phyloP scores from a whole-genome alignment of 2,888 invertebrate genomes.

The Amblyjoppa fuscipennis region DNA sequence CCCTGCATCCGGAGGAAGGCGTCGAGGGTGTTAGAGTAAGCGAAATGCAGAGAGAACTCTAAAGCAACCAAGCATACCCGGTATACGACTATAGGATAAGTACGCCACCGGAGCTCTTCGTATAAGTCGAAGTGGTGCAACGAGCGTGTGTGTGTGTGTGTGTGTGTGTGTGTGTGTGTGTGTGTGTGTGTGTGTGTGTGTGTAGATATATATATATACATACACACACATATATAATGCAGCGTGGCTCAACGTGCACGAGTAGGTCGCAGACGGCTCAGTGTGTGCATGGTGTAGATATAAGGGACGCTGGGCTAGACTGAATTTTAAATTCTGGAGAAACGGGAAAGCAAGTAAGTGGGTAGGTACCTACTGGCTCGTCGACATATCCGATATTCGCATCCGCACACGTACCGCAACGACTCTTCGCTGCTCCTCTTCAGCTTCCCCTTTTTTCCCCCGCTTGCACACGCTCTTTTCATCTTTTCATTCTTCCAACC shows the following conservation, averaged over 20 bases:
- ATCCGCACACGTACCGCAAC: conserved; percentile 62
- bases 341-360: conserved; percentile 65
- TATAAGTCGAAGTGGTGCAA: conserved; percentile 53
- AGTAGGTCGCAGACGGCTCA: conserved; percentile 5
- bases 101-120: conserved; percentile 36
- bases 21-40: conserved; percentile 39
- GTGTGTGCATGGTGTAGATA: conserved; percentile 13
- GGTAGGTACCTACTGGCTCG: conserved; percentile 64
- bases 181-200: no score
- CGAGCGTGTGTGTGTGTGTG: background rate
- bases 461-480: conserved; percentile 23
- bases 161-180: no score
- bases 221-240: conserved; percentile 8
- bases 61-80: conserved; percentile 32
- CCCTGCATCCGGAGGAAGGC: conserved; percentile 1
- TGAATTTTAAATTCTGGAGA: conserved; percentile 66
- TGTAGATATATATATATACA: conserved; percentile 12
- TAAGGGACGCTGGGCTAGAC: conserved; percentile 49
- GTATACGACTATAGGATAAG: conserved; percentile 9
- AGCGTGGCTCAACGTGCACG: conserved; percentile 8
- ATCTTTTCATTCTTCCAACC: conserved; percentile 23
- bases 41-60: conserved; percentile 32
- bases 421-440: conserved; percentile 23
- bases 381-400: conserved; percentile 67
- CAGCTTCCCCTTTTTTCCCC: conserved; percentile 31